Evolutionary conservation across 2,888 invertebrate species (phyloP).

Genomic region (Empis stercorea): DNA sequence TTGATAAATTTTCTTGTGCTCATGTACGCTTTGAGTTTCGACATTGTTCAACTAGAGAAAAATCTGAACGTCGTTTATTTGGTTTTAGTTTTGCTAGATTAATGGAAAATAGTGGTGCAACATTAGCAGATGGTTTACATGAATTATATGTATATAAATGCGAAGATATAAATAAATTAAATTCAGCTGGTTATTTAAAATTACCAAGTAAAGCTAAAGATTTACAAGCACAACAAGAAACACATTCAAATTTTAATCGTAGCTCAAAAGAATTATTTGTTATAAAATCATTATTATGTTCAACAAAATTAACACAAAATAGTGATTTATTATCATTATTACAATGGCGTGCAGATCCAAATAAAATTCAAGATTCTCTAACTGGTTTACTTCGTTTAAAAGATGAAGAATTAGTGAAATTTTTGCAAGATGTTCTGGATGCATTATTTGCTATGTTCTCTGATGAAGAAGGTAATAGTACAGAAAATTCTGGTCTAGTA

Average conservation of each 20-base stretch:
- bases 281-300: conserved; percentile 74
- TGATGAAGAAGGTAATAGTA: conserved; percentile 82
- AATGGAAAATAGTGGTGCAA: conserved; percentile 85
- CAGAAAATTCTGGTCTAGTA: conserved; percentile 78
- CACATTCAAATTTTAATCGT: conserved; percentile 49
- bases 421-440: conserved; percentile 86
- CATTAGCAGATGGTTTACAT: conserved; percentile 74
- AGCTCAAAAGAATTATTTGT: conserved; percentile 75
- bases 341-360: conserved; percentile 84
- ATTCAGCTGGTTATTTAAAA: conserved; percentile 47
- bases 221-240: conserved; percentile 38
- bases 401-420: conserved; percentile 86
- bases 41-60: conserved; percentile 87
- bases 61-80: conserved; percentile 79
- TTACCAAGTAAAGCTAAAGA: conserved; percentile 52
- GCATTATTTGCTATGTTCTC: conserved; percentile 87
- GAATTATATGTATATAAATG: conserved; percentile 89
- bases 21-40: conserved; percentile 84
- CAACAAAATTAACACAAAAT: conserved; percentile 94
- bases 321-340: conserved; percentile 77
- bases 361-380: conserved; percentile 74
- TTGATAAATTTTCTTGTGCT: conserved; percentile 84
- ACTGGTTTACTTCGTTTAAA: conserved; percentile 59
- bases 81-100: conserved; percentile 83
- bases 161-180: conserved; percentile 55